Percentiles rank a stretch among this genome's conserved stretches.
These are phyloP conservation scores for Brachylomia viminalis DNA, from an alignment of 2,888 invertebrate genomes.

Conservation along the genomic window DNA sequence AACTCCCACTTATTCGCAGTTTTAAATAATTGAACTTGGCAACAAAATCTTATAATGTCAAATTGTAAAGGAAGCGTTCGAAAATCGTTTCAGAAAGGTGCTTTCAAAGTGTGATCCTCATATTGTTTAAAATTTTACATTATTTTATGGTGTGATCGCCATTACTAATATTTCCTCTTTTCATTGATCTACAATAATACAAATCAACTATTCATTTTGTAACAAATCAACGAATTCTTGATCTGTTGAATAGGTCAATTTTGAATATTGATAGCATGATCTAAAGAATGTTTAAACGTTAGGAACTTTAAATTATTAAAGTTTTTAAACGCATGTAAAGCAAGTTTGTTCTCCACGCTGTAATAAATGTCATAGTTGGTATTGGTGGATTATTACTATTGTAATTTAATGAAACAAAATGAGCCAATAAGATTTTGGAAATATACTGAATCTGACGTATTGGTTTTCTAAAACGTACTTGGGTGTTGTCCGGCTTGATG, in stretches of 20 bases:
- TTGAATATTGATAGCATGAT: background rate
- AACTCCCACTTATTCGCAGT: background rate
- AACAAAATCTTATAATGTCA: constrained; percentile 15
- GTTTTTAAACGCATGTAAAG: constrained; percentile 9
- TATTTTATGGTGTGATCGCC: no score
- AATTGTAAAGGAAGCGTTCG: background rate
- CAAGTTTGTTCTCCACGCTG: constrained; percentile 21
- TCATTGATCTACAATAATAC: background rate
- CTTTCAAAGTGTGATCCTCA: background rate
- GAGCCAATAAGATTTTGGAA: constrained; percentile 39
- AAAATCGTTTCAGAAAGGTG: background rate
- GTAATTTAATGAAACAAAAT: rapidly evolving
- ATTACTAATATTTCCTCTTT: background rate
- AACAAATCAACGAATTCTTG: background rate
- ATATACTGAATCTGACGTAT: background rate
- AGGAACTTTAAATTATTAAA: rapidly evolving
- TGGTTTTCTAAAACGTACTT: constrained; percentile 68
- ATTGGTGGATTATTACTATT: background rate
- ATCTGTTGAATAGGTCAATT: no score
- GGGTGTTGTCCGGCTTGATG: constrained; percentile 87
- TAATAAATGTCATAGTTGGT: constrained; percentile 15
- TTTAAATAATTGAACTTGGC: constrained; percentile 12
- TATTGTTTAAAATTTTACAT: no score
- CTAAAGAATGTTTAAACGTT: background rate
- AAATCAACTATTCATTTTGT: background rate